Evolutionary conservation across 1,140 invertebrate species (phyloP), one percentile per base, ranked within the genome.

Genomic region (Sycophaga agraensis): DNA sequence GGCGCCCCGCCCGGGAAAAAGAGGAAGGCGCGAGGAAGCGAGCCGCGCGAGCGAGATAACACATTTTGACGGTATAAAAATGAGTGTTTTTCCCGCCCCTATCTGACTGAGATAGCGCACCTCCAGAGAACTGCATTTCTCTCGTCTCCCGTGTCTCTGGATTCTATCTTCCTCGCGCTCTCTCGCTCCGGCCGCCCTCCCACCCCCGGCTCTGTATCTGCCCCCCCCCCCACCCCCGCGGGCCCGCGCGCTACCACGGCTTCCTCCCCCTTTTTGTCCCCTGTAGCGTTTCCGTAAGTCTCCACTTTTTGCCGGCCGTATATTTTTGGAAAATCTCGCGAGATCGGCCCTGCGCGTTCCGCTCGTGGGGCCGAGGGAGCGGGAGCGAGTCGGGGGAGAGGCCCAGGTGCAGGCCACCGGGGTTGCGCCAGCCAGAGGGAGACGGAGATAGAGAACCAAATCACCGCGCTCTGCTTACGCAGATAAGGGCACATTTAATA

Each of bases 11-110:
- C 14, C 54, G 49, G 48, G 7, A 43, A 37, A 57, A 17, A 22
- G 50, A 24, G 35, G 26, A n/a, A 51, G n/a, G 51, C 42, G 26
- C 55, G 19, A 40, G 63, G 43, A 61, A 60, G n/a, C 40, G 65
- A 55, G 12, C 46, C 48, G 68, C 68, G 65, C 68, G 62, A 67
- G 65, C 63, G 64, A 76, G 74, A 76, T 76, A 76, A 76, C 73
- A 71, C 73, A 73, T 75, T 76, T 76, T 76, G 74, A 76, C 75
- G 75, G 73, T 77, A 77, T 77, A 75, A 77, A 77, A 77, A 77
- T 77, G 75, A 77, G 75, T 77, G 72, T 75, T 77, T 76, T 75
- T 75, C 71, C 69, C 72, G 70, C 64, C 59, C 63, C 64, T 74
- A 74, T 74, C 70, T 72, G 59, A 22, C 60, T 59, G 59, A 71